Conservation (phyloP, 1,140 invertebrate genomes). For the Psix sp. region DNA sequence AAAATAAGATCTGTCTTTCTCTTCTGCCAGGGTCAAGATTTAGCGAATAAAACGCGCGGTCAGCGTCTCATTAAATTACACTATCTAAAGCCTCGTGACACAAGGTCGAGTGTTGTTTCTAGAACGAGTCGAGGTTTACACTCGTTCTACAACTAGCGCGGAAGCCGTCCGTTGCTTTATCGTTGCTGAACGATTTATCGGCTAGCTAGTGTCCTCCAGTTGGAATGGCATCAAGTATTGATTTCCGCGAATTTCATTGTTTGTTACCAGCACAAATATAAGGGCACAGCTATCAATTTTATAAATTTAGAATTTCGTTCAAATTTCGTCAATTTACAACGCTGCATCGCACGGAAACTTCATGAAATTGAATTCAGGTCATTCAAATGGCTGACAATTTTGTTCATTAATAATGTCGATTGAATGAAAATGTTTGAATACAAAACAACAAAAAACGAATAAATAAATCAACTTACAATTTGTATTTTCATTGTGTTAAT, state of each 20-base stretch:
- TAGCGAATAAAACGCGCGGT: constrained; percentile 46
- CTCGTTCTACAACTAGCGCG: constrained; percentile 43
- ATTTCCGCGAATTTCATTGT: constrained; percentile 46
- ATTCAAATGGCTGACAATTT: neutral
- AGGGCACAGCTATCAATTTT: constrained; percentile 34
- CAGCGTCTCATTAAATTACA: constrained; percentile 54
- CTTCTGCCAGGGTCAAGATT: constrained; percentile 51
- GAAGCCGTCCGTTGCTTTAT: constrained; percentile 46
- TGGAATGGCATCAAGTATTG: constrained; percentile 51
- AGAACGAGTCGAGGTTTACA: constrained; percentile 50
- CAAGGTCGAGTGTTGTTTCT: constrained; percentile 55
- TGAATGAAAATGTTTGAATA: too few relatives aligned
- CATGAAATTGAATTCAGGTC: neutral
- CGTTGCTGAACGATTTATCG: constrained; percentile 54
- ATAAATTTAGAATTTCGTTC: constrained; percentile 34
- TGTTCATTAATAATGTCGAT: too few relatives aligned
- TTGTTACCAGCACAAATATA: constrained; percentile 38
- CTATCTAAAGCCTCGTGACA: constrained; percentile 43
- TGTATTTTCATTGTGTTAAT: too few relatives aligned
- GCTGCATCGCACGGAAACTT: too few relatives aligned
- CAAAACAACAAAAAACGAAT: too few relatives aligned
- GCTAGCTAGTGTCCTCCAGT: constrained; percentile 50
- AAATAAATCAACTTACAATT: too few relatives aligned
- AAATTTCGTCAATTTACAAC: neutral
- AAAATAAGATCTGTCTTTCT: constrained; percentile 3